Conservation (phyloP, 2,888 invertebrate genomes). For the Nymphalis urticae region DNA sequence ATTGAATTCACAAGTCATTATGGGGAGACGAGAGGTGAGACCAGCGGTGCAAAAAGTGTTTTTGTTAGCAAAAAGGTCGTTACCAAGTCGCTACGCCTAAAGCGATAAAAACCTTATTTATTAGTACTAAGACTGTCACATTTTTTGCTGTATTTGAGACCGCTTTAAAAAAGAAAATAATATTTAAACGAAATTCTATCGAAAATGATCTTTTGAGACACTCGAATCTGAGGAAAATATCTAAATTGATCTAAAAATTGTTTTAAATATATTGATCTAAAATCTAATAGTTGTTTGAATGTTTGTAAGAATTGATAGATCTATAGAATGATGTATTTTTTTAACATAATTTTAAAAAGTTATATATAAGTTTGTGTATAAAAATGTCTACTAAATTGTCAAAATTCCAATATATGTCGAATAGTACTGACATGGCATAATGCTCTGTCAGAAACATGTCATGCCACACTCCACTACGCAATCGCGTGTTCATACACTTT, state of each 20-base stretch:
- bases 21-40: slow-evolving; percentile 7
- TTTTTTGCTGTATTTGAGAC: not conserved
- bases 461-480: not conserved
- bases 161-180: not conserved
- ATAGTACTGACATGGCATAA: not conserved
- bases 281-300: too few relatives aligned
- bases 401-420: not conserved
- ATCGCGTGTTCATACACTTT: not conserved
- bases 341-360: too few relatives aligned
- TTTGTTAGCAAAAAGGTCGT: slow-evolving; percentile 20
- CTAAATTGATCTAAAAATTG: too few relatives aligned
- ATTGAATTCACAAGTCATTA: slow-evolving; percentile 19
- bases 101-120: slow-evolving; percentile 18
- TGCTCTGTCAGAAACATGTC: slow-evolving; percentile 18
- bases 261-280: too few relatives aligned
- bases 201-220: too few relatives aligned
- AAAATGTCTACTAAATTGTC: not conserved
- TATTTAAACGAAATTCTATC: too few relatives aligned
- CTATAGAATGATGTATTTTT: too few relatives aligned
- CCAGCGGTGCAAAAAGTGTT: slow-evolving; percentile 17
- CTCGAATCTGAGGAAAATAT: too few relatives aligned
- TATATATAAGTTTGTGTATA: too few relatives aligned
- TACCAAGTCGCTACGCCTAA: slow-evolving; percentile 13
- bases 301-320: too few relatives aligned
- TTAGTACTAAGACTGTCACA: not conserved